These are phyloP conservation scores for Ooceraea biroi DNA, from an alignment of 1,140 invertebrate genomes.

Conservation along the genomic window DNA sequence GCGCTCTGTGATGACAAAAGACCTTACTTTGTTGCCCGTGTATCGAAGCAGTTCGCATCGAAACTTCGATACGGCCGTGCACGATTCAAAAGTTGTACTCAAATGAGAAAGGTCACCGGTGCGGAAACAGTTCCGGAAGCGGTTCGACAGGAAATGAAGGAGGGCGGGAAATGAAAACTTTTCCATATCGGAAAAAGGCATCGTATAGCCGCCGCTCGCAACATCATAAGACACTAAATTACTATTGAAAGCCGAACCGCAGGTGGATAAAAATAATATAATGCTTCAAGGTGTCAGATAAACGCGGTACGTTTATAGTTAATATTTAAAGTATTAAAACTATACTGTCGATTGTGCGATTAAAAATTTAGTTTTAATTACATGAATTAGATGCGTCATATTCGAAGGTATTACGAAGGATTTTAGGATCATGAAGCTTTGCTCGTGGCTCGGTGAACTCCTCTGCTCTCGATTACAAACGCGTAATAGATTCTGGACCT, in stretches of 20 bases:
- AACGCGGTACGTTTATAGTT: neutral
- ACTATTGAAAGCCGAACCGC: conserved; percentile 30
- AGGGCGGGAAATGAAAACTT: conserved; percentile 49
- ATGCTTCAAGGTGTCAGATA: conserved; percentile 20
- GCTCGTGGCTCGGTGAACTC: neutral
- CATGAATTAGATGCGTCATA: neutral
- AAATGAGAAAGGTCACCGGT: conserved; percentile 1
- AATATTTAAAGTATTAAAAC: conserved; percentile 23
- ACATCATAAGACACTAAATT: conserved; percentile 3
- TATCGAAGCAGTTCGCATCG: conserved; percentile 8
- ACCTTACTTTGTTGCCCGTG: neutral
- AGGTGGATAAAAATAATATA: neutral
- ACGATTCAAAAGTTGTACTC: conserved; percentile 16
- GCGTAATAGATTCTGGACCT: neutral
- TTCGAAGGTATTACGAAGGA: neutral
- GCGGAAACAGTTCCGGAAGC: conserved; percentile 18
- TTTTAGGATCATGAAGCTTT: neutral
- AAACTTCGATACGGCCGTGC: neutral
- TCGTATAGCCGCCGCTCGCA: neutral
- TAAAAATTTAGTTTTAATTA: neutral
- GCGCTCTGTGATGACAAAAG: conserved; percentile 15
- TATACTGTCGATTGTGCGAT: neutral
- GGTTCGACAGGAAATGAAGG: conserved; percentile 33
- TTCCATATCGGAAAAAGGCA: conserved; percentile 25
- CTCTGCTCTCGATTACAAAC: neutral